These are phyloP conservation scores for Alcedo quadribrachys DNA, from an alignment of 2,797 vertebrate genomes.

Conservation along the genomic window DNA sequence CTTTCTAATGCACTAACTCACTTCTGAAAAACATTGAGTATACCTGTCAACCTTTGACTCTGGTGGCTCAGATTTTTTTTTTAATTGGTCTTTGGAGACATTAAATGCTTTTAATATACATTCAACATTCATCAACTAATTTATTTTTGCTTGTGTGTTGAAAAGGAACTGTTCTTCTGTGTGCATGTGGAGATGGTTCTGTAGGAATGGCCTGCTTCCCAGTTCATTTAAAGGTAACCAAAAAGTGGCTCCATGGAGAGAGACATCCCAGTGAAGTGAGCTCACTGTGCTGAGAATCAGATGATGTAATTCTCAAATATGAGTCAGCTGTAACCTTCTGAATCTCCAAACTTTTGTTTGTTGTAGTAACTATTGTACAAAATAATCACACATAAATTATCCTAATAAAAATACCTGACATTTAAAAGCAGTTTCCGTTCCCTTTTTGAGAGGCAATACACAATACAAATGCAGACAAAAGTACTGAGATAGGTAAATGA, in stretches of 20 bases:
- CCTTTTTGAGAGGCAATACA: background rate
- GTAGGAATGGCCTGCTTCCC: background rate
- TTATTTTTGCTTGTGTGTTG: background rate
- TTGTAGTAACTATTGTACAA: background rate
- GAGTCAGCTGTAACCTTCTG: background rate
- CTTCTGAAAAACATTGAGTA: background rate
- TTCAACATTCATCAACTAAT: background rate
- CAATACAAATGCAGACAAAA: background rate
- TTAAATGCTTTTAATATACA: background rate
- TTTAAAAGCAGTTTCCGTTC: background rate
- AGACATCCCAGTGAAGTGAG: background rate
- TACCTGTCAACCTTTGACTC: background rate
- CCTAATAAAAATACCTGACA: background rate
- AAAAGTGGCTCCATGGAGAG: background rate
- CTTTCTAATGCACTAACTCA: background rate
- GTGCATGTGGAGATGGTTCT: rapidly evolving
- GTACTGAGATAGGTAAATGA: background rate
- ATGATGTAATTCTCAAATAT: background rate
- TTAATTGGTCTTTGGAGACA: background rate
- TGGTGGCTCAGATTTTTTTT: background rate
- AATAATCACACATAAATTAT: background rate
- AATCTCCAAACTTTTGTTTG: background rate
- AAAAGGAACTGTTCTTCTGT: background rate
- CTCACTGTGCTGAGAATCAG: background rate
- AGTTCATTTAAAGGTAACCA: background rate